Conservation (phyloP, 2,797 vertebrate genomes). For the Falco cherrug region DNA sequence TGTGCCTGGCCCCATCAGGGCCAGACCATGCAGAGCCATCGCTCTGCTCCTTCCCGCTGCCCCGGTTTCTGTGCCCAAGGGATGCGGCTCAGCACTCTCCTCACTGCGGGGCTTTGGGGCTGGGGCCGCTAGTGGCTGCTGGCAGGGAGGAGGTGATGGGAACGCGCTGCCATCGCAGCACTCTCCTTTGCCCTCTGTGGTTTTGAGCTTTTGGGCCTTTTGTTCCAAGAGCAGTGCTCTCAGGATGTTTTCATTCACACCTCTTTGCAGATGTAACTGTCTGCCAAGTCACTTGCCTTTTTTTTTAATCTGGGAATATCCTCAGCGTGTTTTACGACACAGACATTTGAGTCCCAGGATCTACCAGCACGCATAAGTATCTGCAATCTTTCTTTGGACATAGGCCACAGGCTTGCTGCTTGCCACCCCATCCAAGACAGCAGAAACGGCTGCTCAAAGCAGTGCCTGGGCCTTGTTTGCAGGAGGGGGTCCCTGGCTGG, state of each 20-base stretch:
- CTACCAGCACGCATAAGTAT: background rate
- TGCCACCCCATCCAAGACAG: fast-evolving
- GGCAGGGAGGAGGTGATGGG: background rate
- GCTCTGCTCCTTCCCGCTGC: background rate
- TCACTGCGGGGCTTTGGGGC: background rate
- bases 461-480: background rate
- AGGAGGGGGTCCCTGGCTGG: background rate
- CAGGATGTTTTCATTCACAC: background rate
- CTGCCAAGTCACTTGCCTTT: background rate
- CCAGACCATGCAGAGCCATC: background rate
- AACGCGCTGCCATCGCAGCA: fast-evolving
- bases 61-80: background rate
- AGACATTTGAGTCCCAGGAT: background rate
- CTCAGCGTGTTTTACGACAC: fast-evolving
- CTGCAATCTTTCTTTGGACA: background rate
- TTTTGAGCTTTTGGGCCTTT: background rate
- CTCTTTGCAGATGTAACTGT: background rate
- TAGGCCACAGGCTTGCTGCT: fast-evolving
- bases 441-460: fast-evolving
- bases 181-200: background rate
- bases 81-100: fast-evolving
- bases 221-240: background rate
- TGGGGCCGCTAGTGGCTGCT: fast-evolving
- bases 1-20: background rate
- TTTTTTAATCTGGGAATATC: background rate